A percentile compares a stretch with the other conserved stretches of the same genome.
Conservation (phyloP, 2,113 vertebrate species). For the Colinus virginianus region DNA sequence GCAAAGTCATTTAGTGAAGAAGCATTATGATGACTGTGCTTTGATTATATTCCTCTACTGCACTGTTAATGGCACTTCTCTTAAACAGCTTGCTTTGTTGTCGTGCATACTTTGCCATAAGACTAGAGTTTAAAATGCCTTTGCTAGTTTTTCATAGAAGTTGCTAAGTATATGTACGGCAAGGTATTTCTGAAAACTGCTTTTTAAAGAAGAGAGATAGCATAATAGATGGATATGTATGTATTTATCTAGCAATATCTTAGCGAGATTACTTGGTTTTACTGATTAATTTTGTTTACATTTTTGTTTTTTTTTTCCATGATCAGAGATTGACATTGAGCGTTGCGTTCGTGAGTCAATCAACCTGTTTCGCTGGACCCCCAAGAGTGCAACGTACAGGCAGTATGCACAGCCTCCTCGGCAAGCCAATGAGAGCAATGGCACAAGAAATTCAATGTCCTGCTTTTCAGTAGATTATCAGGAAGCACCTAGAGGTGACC, state of each 20-base stretch:
- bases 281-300: neutral
- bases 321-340: slow-evolving; percentile 93
- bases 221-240: neutral
- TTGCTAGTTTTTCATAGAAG: neutral
- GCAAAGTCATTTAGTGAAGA: neutral
- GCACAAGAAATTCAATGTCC: slow-evolving; percentile 71
- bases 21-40: neutral
- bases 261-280: neutral
- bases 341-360: slow-evolving; percentile 97
- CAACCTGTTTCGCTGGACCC: slow-evolving; percentile 95
- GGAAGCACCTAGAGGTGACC: slow-evolving; percentile 86
- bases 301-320: neutral
- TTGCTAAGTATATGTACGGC: neutral
- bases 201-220: neutral
- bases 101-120: neutral
- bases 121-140: neutral
- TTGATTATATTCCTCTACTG: accelerated
- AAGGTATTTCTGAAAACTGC: neutral
- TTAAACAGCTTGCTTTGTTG: neutral
- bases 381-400: slow-evolving; percentile 93
- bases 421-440: slow-evolving; percentile 36
- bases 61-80: neutral
- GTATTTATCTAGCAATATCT: neutral
- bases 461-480: slow-evolving; percentile 88
- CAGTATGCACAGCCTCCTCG: slow-evolving; percentile 91